phyloP scores from a whole-genome alignment of 1,140 invertebrate species.

The Holcopasites calliopsidis region DNA sequence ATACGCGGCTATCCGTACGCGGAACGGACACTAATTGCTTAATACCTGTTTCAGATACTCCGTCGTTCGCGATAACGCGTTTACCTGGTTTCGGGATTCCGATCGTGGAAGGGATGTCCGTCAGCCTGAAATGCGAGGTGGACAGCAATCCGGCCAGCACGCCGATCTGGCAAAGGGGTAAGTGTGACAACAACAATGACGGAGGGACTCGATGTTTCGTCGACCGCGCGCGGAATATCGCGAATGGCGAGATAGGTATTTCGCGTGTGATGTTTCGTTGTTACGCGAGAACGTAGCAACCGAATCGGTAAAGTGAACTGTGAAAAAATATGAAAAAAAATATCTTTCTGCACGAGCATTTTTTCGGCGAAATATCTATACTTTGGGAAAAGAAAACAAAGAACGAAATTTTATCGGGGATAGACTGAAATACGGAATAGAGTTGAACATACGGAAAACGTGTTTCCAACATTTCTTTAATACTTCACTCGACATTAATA shows the following conservation, averaged over 20 bases:
- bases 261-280: neutral
- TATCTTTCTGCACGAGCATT: too few species aligned
- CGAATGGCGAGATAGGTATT: neutral
- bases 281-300: neutral
- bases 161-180: slow-evolving; percentile 88
- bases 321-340: neutral
- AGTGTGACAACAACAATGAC: slow-evolving; percentile 57
- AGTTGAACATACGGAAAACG: too few species aligned
- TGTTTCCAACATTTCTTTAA: too few species aligned
- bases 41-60: slow-evolving; percentile 86
- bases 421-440: too few species aligned
- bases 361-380: too few species aligned
- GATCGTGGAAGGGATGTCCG: slow-evolving; percentile 89
- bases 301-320: neutral
- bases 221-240: neutral
- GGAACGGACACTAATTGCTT: slow-evolving; percentile 59
- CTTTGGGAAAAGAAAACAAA: too few species aligned
- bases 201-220: slow-evolving; percentile 32
- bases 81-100: slow-evolving; percentile 93
- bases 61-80: slow-evolving; percentile 93
- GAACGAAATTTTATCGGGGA: too few species aligned
- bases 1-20: slow-evolving; percentile 19
- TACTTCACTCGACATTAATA: too few species aligned
- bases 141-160: slow-evolving; percentile 93
- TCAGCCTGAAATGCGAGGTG: slow-evolving; percentile 93